phyloP scores from a whole-genome alignment of 2,797 vertebrate genomes.

The Rhabdomys pumilio region DNA sequence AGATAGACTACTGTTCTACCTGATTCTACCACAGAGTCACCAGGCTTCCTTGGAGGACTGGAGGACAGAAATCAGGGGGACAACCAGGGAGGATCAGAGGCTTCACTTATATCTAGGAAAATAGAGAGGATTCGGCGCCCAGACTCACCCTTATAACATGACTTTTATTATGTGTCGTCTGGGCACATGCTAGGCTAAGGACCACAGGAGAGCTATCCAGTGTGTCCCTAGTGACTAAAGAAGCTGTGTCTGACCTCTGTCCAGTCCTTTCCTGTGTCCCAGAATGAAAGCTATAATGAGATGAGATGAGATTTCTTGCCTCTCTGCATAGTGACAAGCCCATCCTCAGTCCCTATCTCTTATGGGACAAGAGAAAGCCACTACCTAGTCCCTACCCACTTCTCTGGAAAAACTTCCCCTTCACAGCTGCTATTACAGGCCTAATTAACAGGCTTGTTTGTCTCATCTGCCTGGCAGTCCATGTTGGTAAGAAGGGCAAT shows the following conservation, averaged over 20 bases:
- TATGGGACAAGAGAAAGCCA: neutral
- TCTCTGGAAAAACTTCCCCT: neutral
- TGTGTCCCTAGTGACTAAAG: neutral
- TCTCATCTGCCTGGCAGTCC: conserved; percentile 62
- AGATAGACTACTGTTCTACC: rapidly evolving
- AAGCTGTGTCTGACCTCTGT: rapidly evolving
- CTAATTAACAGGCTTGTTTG: conserved; percentile 76
- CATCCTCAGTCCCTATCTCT: neutral
- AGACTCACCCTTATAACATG: neutral
- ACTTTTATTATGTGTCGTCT: neutral
- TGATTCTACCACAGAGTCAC: neutral
- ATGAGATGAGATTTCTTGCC: neutral
- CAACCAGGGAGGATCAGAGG: neutral
- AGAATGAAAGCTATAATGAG: rapidly evolving
- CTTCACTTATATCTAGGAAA: neutral
- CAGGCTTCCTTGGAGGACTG: neutral
- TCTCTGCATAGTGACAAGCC: neutral
- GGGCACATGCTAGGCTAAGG: neutral
- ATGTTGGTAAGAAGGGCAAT: conserved; percentile 52
- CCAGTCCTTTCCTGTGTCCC: neutral
- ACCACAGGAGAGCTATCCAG: neutral
- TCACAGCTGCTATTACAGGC: neutral
- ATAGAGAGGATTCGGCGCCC: neutral
- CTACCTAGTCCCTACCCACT: neutral
- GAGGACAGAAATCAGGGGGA: neutral